These are phyloP conservation scores for Sceloporus tristichus DNA, from an alignment of 2,113 vertebrate genomes.

Conservation along the genomic window DNA sequence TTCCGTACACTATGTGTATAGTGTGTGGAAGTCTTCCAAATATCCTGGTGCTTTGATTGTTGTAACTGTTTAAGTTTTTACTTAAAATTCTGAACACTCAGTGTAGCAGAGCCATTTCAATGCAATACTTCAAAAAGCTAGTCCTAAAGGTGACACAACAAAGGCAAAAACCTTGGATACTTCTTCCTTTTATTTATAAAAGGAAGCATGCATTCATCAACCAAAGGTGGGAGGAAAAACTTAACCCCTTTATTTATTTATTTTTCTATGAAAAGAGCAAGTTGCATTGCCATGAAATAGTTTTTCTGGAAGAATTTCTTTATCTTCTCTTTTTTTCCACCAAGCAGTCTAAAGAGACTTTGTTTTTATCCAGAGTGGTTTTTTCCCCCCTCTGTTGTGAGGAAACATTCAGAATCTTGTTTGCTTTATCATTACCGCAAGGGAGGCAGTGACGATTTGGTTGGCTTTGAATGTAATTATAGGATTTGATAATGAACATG, in stretches of 20 bases:
- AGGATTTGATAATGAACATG: background rate
- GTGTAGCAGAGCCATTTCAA: conserved; percentile 64
- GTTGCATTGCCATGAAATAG: conserved; percentile 58
- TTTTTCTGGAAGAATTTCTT: conserved; percentile 60
- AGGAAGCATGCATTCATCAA: conserved; percentile 56
- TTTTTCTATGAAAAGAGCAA: conserved; percentile 45
- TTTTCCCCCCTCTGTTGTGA: conserved; percentile 40
- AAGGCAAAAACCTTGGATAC: conserved; percentile 68
- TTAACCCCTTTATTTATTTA: conserved; percentile 54
- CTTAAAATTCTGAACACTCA: conserved; percentile 75
- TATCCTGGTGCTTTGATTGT: conserved; percentile 67
- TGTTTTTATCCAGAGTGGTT: conserved; percentile 21
- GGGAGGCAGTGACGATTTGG: conserved; percentile 39
- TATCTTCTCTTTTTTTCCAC: background rate
- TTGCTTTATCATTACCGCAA: background rate
- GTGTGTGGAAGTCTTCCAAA: conserved; percentile 64
- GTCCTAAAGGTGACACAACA: conserved; percentile 74
- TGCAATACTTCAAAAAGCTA: conserved; percentile 75
- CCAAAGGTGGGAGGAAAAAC: conserved; percentile 52
- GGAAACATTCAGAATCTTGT: background rate
- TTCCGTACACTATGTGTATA: conserved; percentile 53
- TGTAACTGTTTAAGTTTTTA: conserved; percentile 75
- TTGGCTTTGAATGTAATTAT: conserved; percentile 17
- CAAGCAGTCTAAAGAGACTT: conserved; percentile 31
- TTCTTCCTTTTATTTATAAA: conserved; percentile 69